Percentiles rank a stretch among this genome's conserved stretches.
Evolutionary conservation across 1,140 invertebrate genomes (phyloP).

Genomic region (Cephus cinctus): DNA sequence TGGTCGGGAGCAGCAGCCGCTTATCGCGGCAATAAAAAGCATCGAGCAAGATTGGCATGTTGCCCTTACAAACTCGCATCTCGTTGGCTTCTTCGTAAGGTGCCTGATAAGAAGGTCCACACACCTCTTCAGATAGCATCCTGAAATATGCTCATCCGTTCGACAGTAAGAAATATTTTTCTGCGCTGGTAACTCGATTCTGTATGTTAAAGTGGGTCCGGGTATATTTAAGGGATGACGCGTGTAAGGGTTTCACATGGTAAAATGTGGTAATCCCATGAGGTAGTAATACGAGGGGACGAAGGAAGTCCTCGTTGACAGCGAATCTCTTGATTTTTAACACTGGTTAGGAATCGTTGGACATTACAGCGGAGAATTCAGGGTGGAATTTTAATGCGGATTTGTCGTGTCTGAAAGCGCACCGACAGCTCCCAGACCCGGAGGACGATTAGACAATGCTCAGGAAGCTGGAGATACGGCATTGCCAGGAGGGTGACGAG

Average conservation of each 20-base stretch:
- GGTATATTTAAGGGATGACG: neutral
- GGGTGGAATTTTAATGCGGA: slow-evolving; percentile 36
- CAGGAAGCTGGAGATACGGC: slow-evolving; percentile 27
- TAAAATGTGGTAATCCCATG: neutral
- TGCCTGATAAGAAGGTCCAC: slow-evolving; percentile 24
- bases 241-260: neutral
- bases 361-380: no score
- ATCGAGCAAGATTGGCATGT: slow-evolving; percentile 44
- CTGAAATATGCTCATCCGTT: slow-evolving; percentile 46
- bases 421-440: slow-evolving; percentile 23
- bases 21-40: slow-evolving; percentile 48
- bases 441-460: slow-evolving; percentile 49
- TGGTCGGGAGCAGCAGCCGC: slow-evolving; percentile 24
- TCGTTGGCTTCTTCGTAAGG: slow-evolving; percentile 19
- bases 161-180: no score
- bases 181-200: no score
- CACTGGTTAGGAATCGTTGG: no score
- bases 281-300: neutral
- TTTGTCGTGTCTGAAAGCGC: slow-evolving; percentile 36
- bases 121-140: slow-evolving; percentile 32
- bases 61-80: slow-evolving; percentile 32
- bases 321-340: neutral
- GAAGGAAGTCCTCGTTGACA: neutral
- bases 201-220: no score
- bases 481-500: slow-evolving; percentile 15